phyloP scores from a whole-genome alignment of 2,797 vertebrate species.

The Anguilla anguilla region DNA sequence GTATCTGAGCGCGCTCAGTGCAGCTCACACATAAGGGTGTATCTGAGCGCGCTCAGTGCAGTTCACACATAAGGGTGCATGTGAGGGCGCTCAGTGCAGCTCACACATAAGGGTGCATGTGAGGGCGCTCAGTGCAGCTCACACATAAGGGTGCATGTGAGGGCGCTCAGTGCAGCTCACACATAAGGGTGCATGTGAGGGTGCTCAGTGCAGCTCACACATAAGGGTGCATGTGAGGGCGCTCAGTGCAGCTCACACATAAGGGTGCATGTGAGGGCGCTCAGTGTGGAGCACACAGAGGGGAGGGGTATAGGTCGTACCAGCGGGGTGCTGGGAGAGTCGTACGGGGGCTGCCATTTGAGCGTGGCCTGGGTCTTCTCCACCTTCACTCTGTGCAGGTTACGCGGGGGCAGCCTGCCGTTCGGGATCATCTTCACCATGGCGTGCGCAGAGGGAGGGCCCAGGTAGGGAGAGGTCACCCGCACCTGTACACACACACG shows the following conservation, averaged over 20 bases:
- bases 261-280: background rate
- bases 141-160: background rate
- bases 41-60: background rate
- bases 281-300: background rate
- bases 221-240: background rate
- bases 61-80: background rate
- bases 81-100: background rate
- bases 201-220: background rate
- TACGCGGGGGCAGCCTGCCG: slow-evolving; percentile 92
- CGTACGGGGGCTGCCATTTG: slow-evolving; percentile 95
- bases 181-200: background rate
- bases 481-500: slow-evolving; percentile 76
- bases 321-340: slow-evolving; percentile 82
- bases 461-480: slow-evolving; percentile 82
- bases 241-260: background rate
- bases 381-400: slow-evolving; percentile 82
- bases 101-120: background rate
- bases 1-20: background rate
- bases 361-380: slow-evolving; percentile 82
- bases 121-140: background rate
- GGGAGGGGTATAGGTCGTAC: slow-evolving; percentile 58
- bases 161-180: background rate
- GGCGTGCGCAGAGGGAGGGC: slow-evolving; percentile 85
- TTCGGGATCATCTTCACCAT: slow-evolving; percentile 96
- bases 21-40: no score